These are phyloP conservation scores for Pteropus rufus DNA, from an alignment of 2,797 vertebrate species.

Conservation along the genomic window DNA sequence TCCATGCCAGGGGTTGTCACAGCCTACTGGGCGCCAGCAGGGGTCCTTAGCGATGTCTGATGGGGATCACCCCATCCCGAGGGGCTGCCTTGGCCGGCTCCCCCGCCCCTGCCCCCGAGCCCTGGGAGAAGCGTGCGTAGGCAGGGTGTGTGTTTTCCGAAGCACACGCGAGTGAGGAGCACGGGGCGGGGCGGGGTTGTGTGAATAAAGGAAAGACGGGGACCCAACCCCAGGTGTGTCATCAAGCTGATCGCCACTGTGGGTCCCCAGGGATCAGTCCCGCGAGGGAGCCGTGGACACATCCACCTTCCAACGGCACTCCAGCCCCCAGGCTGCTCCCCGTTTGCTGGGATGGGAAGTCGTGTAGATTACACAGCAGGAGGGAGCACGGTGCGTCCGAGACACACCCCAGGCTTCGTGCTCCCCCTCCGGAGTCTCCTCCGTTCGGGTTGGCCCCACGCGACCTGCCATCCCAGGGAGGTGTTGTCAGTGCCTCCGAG, in stretches of 20 bases:
- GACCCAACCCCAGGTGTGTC: fast-evolving
- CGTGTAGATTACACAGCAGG: fast-evolving
- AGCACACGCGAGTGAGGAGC: too few species aligned
- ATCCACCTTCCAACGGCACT: fast-evolving
- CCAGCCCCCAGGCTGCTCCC: fast-evolving
- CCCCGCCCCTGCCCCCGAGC: not conserved
- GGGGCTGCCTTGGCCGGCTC: not conserved
- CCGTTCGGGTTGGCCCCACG: not conserved
- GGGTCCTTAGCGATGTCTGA: not conserved
- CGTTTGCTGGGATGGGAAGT: not conserved
- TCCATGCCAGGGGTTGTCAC: not conserved
- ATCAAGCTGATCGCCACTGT: fast-evolving
- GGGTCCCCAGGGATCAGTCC: fast-evolving
- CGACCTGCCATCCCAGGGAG: not conserved
- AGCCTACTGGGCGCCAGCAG: not conserved
- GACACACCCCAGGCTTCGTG: fast-evolving
- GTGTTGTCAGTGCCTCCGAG: not conserved
- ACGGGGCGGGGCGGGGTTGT: too few species aligned
- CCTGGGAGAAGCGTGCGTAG: fast-evolving
- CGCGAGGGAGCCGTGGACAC: fast-evolving
- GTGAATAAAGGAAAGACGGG: not conserved
- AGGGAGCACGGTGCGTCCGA: not conserved
- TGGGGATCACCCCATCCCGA: not conserved
- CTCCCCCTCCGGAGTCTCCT: not conserved
- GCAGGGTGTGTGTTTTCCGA: not conserved